These are phyloP conservation scores for Micropoecilia bifurca DNA, from an alignment of 2,797 vertebrate genomes.

Conservation along the genomic window DNA sequence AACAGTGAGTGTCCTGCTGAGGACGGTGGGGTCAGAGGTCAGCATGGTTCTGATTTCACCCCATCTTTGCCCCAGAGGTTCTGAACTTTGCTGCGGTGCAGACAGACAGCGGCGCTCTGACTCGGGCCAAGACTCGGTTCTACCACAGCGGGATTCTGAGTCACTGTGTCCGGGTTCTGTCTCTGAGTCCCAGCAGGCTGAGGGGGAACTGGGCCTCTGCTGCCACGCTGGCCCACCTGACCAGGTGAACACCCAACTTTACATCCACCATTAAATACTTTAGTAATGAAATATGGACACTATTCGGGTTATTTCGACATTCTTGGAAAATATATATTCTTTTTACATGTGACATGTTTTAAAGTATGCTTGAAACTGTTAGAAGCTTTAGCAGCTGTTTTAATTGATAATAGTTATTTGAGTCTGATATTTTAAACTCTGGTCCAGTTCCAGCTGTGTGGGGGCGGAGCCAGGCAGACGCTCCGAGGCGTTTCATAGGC, in stretches of 20 bases:
- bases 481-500: constrained; percentile 82
- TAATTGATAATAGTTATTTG: not conserved
- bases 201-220: constrained; percentile 24
- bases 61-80: constrained; percentile 27
- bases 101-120: not conserved
- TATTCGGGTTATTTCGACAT: not conserved
- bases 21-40: not conserved
- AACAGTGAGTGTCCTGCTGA: constrained; percentile 40
- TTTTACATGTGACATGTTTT: too few relatives aligned
- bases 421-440: not conserved
- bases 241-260: constrained; percentile 39
- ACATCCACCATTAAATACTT: not conserved
- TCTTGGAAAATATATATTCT: not conserved
- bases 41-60: not conserved
- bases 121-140: constrained; percentile 41
- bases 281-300: not conserved
- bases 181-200: constrained; percentile 26
- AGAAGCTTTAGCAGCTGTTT: not conserved
- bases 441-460: constrained; percentile 87
- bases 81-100: constrained; percentile 42
- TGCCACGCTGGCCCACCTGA: constrained; percentile 50
- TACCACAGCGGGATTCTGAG: constrained; percentile 52
- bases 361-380: not conserved
- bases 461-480: constrained; percentile 83
- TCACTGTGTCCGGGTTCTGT: constrained; percentile 36